Conservation (phyloP, 2,113 vertebrate species). For the Chrysemys picta region DNA sequence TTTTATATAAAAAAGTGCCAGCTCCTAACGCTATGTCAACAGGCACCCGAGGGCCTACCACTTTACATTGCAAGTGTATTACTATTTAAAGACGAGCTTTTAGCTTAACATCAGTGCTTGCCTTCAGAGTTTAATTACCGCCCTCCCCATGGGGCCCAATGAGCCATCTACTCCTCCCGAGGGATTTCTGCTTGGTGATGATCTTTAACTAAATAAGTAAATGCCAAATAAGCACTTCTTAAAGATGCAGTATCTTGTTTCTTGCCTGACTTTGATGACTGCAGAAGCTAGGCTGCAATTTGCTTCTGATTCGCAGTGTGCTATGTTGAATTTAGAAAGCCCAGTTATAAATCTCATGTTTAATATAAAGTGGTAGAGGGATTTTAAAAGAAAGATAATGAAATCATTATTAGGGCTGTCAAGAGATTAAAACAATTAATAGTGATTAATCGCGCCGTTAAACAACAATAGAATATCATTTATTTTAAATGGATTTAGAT, state of each 20-base stretch:
- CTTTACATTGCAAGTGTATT: constrained; percentile 83
- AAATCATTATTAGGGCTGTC: background rate
- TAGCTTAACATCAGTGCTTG: constrained; percentile 83
- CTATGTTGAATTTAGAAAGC: constrained; percentile 2
- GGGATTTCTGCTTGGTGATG: constrained; percentile 78
- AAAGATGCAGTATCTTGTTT: constrained; percentile 68
- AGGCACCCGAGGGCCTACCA: constrained; percentile 88
- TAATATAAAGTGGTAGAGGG: background rate
- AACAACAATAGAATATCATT: too few species aligned
- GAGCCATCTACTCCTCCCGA: constrained; percentile 79
- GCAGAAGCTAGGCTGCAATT: constrained; percentile 20
- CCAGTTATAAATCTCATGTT: constrained; percentile 16
- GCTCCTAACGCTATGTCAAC: constrained; percentile 89
- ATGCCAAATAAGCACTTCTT: constrained; percentile 76
- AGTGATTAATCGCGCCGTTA: too few species aligned
- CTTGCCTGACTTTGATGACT: constrained; percentile 14
- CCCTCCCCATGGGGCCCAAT: constrained; percentile 84
- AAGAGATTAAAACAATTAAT: too few species aligned
- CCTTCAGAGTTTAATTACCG: constrained; percentile 88
- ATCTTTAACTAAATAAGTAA: constrained; percentile 85
- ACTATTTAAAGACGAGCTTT: constrained; percentile 90
- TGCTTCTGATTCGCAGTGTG: constrained; percentile 20
- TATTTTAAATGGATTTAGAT: too few species aligned
- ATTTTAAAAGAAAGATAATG: background rate
- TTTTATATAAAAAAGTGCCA: constrained; percentile 80